Evolutionary conservation across 2,888 invertebrate species (phyloP).

Genomic region (Macrosiphum euphorbiae): DNA sequence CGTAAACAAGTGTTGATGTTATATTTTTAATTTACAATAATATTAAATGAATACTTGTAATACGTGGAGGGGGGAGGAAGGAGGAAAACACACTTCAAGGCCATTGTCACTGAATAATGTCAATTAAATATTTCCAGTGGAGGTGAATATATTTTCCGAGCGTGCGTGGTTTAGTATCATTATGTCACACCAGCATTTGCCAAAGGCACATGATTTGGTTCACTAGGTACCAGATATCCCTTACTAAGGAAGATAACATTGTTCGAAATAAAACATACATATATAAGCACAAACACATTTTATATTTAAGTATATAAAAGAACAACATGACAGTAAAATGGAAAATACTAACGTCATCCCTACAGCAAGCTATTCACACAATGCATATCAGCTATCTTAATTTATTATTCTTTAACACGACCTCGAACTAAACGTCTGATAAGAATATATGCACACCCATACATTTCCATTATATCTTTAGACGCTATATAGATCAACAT

Average conservation of each 20-base stretch:
- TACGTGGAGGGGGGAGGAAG: neutral
- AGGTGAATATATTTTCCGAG: neutral
- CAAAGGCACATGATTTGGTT: neutral
- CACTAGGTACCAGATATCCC: neutral
- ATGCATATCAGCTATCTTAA: neutral
- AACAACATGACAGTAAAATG: neutral
- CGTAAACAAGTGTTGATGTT: too few relatives aligned
- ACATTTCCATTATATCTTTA: neutral
- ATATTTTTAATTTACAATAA: neutral
- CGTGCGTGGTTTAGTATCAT: slow-evolving; percentile 24
- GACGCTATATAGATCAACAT: neutral
- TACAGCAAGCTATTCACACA: neutral
- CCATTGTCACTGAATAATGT: neutral
- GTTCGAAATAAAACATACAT: slow-evolving; percentile 3
- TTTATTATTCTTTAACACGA: slow-evolving; percentile 40
- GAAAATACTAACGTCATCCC: neutral
- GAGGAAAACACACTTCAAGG: neutral
- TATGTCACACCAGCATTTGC: neutral
- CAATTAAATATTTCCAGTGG: slow-evolving; percentile 18
- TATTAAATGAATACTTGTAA: neutral
- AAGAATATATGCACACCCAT: neutral
- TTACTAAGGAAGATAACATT: neutral
- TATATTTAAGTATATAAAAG: neutral
- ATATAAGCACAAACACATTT: neutral
- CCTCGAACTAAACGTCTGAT: neutral